These are phyloP conservation scores for Polydesmus complanatus DNA, from an alignment of 2,888 invertebrate species.

Conservation along the genomic window DNA sequence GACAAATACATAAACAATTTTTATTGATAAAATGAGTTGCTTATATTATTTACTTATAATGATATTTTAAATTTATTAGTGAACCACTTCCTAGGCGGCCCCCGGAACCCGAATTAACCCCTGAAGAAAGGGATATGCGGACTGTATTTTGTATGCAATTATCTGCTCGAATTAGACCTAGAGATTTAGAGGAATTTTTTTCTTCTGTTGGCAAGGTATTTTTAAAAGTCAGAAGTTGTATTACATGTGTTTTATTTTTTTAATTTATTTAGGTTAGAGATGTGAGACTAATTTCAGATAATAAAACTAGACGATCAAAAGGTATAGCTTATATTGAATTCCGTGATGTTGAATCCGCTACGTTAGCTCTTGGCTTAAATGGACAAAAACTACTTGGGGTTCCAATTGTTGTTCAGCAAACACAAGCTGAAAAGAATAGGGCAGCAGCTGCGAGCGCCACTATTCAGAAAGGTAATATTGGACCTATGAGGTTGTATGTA, in stretches of 20 bases:
- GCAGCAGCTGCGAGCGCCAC: constrained; percentile 43
- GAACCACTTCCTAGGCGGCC: constrained; percentile 9
- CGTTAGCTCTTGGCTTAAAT: constrained; percentile 84
- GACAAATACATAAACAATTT: background rate
- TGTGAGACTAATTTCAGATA: constrained; percentile 95
- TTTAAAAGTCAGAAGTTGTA: background rate
- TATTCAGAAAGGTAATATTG: constrained; percentile 73
- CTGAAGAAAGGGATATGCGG: constrained; percentile 95
- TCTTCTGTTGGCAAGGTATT: constrained; percentile 90
- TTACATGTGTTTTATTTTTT: constrained; percentile 4
- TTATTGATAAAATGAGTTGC: too few relatives aligned
- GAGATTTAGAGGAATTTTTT: constrained; percentile 96
- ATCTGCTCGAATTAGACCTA: constrained; percentile 79
- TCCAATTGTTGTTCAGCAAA: constrained; percentile 95
- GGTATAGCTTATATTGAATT: constrained; percentile 99
- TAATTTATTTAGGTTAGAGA: constrained; percentile 49
- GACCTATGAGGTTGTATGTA: constrained; percentile 93
- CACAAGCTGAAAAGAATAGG: constrained; percentile 66
- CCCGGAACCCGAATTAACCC: constrained; percentile 45
- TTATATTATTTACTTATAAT: background rate
- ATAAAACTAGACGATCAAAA: constrained; percentile 95
- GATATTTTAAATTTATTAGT: background rate
- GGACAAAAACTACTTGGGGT: constrained; percentile 90
- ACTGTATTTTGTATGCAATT: constrained; percentile 99
- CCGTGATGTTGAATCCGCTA: constrained; percentile 91